A percentile compares a stretch with the other conserved stretches of the same genome.
Evolutionary conservation across 2,113 vertebrate species (phyloP).

Genomic region (Ictalurus furcatus): DNA sequence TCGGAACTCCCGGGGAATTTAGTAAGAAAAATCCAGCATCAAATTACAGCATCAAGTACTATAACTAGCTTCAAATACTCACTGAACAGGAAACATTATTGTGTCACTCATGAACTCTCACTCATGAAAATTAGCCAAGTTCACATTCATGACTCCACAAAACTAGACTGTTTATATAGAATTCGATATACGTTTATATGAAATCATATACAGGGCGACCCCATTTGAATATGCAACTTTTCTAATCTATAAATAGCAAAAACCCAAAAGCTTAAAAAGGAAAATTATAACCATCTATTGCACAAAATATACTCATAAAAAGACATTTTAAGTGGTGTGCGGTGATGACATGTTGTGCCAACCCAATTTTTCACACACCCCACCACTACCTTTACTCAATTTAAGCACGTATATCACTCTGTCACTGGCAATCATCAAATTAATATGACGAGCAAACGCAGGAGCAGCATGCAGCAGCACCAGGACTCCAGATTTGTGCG

Average conservation of each 20-base stretch:
- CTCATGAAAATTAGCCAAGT: neutral
- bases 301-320: constrained; percentile 25
- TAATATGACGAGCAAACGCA: constrained; percentile 61
- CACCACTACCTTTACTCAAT: constrained; percentile 42
- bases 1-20: neutral
- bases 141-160: neutral
- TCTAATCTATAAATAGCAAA: neutral
- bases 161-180: neutral
- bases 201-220: neutral
- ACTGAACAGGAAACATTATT: neutral
- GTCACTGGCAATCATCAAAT: constrained; percentile 63
- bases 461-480: constrained; percentile 56
- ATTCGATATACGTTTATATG: neutral
- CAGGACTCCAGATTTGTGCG: constrained; percentile 58
- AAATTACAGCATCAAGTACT: neutral
- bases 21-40: neutral
- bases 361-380: constrained; percentile 20
- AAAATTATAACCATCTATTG: neutral
- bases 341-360: constrained; percentile 17
- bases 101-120: neutral
- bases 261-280: neutral
- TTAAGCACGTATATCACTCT: constrained; percentile 53
- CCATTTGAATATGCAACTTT: neutral
- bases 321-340: constrained; percentile 6
- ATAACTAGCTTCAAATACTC: neutral